phyloP scores from a whole-genome alignment of 2,113 vertebrate genomes.

The Catharus minimus region DNA sequence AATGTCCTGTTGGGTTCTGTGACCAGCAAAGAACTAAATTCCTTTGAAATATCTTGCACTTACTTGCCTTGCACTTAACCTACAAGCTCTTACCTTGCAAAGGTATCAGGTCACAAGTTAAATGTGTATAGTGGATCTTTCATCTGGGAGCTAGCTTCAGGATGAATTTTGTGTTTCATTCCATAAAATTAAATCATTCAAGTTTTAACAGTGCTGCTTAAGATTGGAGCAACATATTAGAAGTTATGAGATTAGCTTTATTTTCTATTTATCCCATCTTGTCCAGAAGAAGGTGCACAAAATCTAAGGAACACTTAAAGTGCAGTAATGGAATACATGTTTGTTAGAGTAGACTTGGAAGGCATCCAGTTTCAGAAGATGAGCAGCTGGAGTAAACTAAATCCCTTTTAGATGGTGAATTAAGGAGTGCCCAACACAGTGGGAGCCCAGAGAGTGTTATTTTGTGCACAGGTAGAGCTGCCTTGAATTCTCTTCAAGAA shows the following conservation, averaged over 20 bases:
- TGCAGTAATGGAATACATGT: background rate
- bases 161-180: background rate
- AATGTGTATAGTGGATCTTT: background rate
- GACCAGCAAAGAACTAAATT: background rate
- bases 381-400: background rate
- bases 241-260: background rate
- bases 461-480: background rate
- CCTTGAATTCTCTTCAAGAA: background rate
- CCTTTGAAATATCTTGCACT: background rate
- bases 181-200: background rate
- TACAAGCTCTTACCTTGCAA: background rate
- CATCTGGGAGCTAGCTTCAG: background rate
- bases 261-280: background rate
- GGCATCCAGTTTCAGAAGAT: background rate
- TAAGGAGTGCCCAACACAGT: background rate
- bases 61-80: background rate
- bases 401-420: background rate
- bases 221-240: background rate
- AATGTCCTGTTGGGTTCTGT: background rate
- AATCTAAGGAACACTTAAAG: background rate
- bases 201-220: background rate
- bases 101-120: background rate
- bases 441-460: background rate
- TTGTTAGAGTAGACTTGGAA: background rate
- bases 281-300: background rate